Conservation (phyloP, 92 coral and sea anemone species). For the Umimayanthus kanabou region DNA sequence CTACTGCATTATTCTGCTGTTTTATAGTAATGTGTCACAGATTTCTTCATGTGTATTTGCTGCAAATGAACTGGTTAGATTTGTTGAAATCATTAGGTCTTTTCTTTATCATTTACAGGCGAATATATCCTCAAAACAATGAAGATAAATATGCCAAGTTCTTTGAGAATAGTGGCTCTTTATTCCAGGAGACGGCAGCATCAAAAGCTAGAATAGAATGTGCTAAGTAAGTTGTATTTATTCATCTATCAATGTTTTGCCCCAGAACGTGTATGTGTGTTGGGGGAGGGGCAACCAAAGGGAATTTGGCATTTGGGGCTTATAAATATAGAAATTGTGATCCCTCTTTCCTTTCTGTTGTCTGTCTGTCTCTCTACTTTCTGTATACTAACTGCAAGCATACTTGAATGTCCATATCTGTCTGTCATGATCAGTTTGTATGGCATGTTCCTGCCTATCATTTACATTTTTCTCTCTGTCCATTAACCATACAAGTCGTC, state of each 20-base stretch:
- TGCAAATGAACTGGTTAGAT: neutral
- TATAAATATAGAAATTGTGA: too few species aligned
- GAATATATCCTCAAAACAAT: slow-evolving; percentile 89
- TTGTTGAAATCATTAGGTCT: neutral
- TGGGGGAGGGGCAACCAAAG: neutral
- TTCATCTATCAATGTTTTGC: too few species aligned
- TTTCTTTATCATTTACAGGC: slow-evolving; percentile 51
- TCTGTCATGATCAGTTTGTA: neutral
- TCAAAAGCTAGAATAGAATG: slow-evolving; percentile 98
- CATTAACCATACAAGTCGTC: neutral
- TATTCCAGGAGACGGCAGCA: slow-evolving; percentile 95
- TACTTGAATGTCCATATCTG: neutral
- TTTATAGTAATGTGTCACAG: neutral
- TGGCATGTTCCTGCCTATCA: neutral
- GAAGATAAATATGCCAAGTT: slow-evolving; percentile 84
- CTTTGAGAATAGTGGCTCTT: slow-evolving; percentile 95
- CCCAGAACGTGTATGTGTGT: neutral
- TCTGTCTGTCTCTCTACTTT: too few species aligned
- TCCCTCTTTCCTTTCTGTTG: neutral
- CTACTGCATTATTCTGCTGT: neutral
- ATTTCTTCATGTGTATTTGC: neutral
- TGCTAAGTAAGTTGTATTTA: slow-evolving; percentile 71
- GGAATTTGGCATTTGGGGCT: too few species aligned
- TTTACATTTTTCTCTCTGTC: neutral
- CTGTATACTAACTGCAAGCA: neutral